These are phyloP conservation scores for Pteromalus puparum DNA, from an alignment of 1,140 invertebrate genomes.

Conservation along the genomic window DNA sequence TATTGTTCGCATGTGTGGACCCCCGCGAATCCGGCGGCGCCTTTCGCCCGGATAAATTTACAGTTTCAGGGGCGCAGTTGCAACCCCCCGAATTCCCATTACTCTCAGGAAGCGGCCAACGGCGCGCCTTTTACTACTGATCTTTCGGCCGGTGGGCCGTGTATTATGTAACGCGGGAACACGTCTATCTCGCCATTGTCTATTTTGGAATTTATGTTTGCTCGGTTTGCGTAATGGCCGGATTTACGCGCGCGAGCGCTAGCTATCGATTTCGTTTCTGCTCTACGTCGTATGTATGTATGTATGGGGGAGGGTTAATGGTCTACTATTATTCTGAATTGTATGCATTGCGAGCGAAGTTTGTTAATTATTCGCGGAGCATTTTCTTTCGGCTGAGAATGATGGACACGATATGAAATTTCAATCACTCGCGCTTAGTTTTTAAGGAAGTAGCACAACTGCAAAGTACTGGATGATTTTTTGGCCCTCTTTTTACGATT, in stretches of 20 bases:
- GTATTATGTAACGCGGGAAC: slow-evolving; percentile 29
- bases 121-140: slow-evolving; percentile 48
- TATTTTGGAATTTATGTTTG: slow-evolving; percentile 50
- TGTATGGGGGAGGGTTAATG: neutral
- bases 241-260: slow-evolving; percentile 5
- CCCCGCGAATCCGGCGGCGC: slow-evolving; percentile 16
- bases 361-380: no score
- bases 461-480: no score
- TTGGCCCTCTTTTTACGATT: no score
- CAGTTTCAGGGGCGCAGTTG: neutral
- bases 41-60: slow-evolving; percentile 40
- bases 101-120: slow-evolving; percentile 45
- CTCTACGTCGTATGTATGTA: neutral
- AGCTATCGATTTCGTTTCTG: slow-evolving; percentile 35
- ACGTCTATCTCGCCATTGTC: slow-evolving; percentile 46
- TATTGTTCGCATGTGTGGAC: neutral
- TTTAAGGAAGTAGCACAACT: no score
- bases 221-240: slow-evolving; percentile 39
- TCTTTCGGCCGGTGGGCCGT: slow-evolving; percentile 5
- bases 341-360: no score
- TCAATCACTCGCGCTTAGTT: no score
- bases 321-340: no score
- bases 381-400: no score
- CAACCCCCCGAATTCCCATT: slow-evolving; percentile 42
- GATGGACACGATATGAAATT: no score